A percentile compares a stretch with the other conserved stretches of the same genome.
These are phyloP conservation scores for Cassiopea xamachana DNA, from an alignment of 30 jellyfish, hydroid and myxozoan species.

Conservation along the genomic window DNA sequence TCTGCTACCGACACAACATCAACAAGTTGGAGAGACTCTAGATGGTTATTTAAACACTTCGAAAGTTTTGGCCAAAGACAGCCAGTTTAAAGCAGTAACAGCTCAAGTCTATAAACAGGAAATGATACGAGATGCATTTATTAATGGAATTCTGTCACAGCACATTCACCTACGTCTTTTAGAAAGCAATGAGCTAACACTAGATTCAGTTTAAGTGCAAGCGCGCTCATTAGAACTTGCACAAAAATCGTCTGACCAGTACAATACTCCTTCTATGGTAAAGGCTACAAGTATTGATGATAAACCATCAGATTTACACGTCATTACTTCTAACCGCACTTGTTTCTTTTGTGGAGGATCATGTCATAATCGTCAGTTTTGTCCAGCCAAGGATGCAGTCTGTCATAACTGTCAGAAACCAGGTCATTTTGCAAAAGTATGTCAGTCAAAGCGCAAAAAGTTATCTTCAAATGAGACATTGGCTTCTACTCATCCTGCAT, in stretches of 20 bases:
- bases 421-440: not conserved
- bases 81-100: not conserved
- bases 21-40: not conserved
- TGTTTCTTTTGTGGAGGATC: not conserved
- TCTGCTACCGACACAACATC: not conserved
- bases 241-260: not conserved
- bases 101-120: not conserved
- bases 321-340: not conserved
- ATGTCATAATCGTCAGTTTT: not conserved
- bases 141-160: not conserved
- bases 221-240: not conserved
- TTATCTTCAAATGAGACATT: not conserved
- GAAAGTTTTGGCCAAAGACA: not conserved
- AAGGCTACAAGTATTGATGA: not conserved
- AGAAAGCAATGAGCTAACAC: no score
- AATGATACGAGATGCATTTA: not conserved
- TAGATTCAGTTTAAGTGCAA: no score
- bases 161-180: not conserved
- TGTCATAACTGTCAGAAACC: not conserved
- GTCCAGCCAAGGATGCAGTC: not conserved
- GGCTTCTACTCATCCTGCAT: not conserved
- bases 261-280: not conserved
- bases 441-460: not conserved
- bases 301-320: not conserved
- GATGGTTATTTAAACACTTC: not conserved